Evolutionary conservation across 2,888 invertebrate genomes (phyloP).

Genomic region (Xanthia icteritia): DNA sequence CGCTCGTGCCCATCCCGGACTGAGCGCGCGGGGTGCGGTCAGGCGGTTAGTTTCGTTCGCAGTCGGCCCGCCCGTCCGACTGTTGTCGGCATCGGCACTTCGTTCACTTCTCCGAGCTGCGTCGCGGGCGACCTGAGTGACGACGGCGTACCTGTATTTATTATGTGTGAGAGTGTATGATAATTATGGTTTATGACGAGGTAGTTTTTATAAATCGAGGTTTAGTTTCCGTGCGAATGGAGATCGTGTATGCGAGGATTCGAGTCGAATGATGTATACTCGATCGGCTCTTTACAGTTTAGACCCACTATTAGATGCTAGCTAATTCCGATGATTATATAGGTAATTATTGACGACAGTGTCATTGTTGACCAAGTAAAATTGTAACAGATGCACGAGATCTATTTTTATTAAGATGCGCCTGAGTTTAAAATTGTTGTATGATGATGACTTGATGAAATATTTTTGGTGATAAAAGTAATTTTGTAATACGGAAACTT

Average conservation of each 20-base stretch:
- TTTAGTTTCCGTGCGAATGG: constrained; percentile 58
- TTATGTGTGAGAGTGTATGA: constrained; percentile 79
- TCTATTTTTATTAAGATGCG: constrained; percentile 84
- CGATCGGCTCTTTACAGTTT: constrained; percentile 55
- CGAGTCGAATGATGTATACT: constrained; percentile 37
- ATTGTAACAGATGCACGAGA: constrained; percentile 65
- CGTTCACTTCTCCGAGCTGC: constrained; percentile 51
- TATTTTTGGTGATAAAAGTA: constrained; percentile 86
- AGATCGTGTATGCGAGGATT: constrained; percentile 47
- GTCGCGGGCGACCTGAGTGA: constrained; percentile 49
- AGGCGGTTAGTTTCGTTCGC: constrained; percentile 40
- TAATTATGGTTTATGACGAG: constrained; percentile 66
- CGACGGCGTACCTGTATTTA: constrained; percentile 73
- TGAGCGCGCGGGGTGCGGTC: constrained; percentile 55
- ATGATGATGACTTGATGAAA: constrained; percentile 68
- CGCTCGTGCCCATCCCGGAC: constrained; percentile 66
- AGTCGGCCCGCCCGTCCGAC: constrained; percentile 47
- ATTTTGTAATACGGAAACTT: constrained; percentile 84
- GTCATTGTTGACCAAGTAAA: constrained; percentile 76
- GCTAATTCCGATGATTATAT: constrained; percentile 54
- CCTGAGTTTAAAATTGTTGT: constrained; percentile 78
- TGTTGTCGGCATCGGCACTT: constrained; percentile 60
- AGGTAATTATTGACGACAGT: constrained; percentile 61
- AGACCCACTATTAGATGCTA: constrained; percentile 62
- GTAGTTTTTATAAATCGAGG: constrained; percentile 64